Percentiles rank a stretch among this genome's conserved stretches.
These are phyloP conservation scores for Ibidorhyncha struthersii DNA, from an alignment of 2,113 vertebrate species.

Conservation along the genomic window DNA sequence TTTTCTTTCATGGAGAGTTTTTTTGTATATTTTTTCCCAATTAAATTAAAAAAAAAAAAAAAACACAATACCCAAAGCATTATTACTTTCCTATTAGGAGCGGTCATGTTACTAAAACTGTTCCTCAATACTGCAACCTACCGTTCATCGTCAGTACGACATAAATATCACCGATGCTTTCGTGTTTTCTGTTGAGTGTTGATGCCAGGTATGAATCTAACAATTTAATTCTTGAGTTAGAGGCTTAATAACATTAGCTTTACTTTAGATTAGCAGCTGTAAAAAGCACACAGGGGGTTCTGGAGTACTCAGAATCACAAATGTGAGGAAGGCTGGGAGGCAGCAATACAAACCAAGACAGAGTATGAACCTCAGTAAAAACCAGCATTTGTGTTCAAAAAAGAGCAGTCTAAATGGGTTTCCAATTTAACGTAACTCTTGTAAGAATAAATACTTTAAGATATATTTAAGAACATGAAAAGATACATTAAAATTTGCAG, in stretches of 20 bases:
- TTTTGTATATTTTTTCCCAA: neutral
- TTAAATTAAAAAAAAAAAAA: neutral
- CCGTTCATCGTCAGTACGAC: neutral
- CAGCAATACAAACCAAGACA: neutral
- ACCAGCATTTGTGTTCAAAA: neutral
- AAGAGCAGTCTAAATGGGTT: neutral
- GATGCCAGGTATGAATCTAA: neutral
- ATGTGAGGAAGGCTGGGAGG: neutral
- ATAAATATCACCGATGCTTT: neutral
- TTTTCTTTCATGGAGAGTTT: neutral
- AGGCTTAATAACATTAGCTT: neutral
- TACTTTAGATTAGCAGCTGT: neutral
- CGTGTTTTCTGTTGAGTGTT: neutral
- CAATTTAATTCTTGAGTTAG: neutral
- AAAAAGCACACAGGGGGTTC: neutral
- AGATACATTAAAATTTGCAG: neutral
- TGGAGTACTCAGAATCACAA: neutral
- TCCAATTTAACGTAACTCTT: neutral
- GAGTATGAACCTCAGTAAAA: neutral
- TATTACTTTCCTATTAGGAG: neutral
- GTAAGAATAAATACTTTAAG: neutral
- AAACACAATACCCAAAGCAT: neutral
- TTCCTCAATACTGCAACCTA: conserved; percentile 26
- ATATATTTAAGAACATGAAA: neutral
- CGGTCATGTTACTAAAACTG: neutral